Evolutionary conservation across 2,888 invertebrate genomes (phyloP), one percentile per base, ranked within the genome.

Genomic region (Leucoma salicis): DNA sequence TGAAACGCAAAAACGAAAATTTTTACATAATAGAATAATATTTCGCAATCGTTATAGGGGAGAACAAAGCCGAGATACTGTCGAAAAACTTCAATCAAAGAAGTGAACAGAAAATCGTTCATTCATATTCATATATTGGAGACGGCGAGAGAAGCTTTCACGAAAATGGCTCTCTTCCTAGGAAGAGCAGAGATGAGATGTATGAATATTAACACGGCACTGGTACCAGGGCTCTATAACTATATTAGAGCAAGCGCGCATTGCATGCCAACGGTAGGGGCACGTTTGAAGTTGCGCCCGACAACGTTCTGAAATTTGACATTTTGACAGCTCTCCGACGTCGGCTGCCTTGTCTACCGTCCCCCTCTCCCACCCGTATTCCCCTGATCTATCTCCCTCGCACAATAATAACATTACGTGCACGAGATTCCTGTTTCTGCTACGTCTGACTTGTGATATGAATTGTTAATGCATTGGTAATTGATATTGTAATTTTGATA

Each of bases 301-400:
- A 82, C 82, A 74, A 77, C 80, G 86, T 86, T 80, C 87, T 82
- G 87, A 89, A 90, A 90, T 90, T 90, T 90, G 90, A 90, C 90
- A 83, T 90, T 90, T 90, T 90, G 90, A 90, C 90, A 90, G 90
- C 79, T 83, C 87, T 82, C 87, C 88, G 87, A 86, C 87, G 86
- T 78, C 78, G 78, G 79, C 75, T 71, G 78, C 78, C 78, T 78
- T 78, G 70, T 70, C 74, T 66, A 70, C 70, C 74, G 52, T 59
- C 62, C 68, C 70, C 65, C 69, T 67, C 69, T 37, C 66, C 45
- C 68, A 49, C 57, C 51, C 46, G 28, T 48, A 50, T 53, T 48
- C 49, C 45, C 32, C 48, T 42, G 55, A 62, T 55, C 69, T 66
- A 54, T 78, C 77, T 68, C 75, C 51, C 73, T 78, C 78, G 59